Base-by-base conservation (phyloP, 2,888 invertebrate genomes). In the Morinoia aosen region DNA sequence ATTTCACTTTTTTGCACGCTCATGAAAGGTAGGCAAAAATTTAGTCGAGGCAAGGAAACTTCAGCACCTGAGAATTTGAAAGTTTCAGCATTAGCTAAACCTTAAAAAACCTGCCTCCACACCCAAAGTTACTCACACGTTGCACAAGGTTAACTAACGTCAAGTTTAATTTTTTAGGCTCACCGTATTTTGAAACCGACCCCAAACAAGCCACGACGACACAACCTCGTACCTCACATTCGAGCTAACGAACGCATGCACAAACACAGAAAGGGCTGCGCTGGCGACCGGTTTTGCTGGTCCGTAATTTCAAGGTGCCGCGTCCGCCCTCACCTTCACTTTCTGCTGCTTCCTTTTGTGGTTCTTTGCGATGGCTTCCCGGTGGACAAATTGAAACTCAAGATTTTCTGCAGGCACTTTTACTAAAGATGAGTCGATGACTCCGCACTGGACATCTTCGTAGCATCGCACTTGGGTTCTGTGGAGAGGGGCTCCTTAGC, bases 261-360 rank as follows among this genome's bases (percentile, higher is more conserved):
- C 76, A 76, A 33, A 33, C 10, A 33, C 76, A 76, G 76, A 76
- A 76, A 90, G 90, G 40, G 90, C 19, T 90, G 40, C 11, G 90
- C n/a, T 12, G 12, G 39, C 14, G 40, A 90, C 90, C 90, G 90
- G 90, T 90, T 90, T 90, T 40, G 48, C 90, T 7, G 40, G 40
- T 40, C 48, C 40, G 40, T 90, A 48, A 90, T 90, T 90, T 90
- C 90, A 90, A 90, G 90, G 90, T 90, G 90, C 48, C 40, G 48
- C 40, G 48, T 90, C 90, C 90, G 5, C 90, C 10, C 90, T 90
- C 40, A 12, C 90, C 90, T 48, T 90, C 90, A 90, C 90, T 90
- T 90, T 90, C 90, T 90, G 40, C 19, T 39, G 11, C 90, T 14
- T 88, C 40, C 90, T 48, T 40, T 90, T 40, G 90, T 48, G 40